Evolutionary conservation across 2,888 invertebrate species (phyloP).

Genomic region (Orthosia gracilis): DNA sequence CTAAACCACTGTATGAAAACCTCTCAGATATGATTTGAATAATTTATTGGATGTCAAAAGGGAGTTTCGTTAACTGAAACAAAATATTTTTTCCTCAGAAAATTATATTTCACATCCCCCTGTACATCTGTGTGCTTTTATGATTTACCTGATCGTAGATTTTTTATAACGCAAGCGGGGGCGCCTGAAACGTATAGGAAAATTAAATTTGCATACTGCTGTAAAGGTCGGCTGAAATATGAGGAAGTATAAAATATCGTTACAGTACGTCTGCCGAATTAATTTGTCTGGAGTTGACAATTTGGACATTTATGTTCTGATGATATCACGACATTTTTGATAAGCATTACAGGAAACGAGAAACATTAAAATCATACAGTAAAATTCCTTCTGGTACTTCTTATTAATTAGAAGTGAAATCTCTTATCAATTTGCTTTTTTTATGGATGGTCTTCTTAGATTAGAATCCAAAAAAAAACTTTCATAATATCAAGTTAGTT

Average conservation of each 20-base stretch:
- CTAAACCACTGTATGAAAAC: slow-evolving; percentile 36
- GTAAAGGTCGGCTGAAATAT: slow-evolving; percentile 57
- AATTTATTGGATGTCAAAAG: slow-evolving; percentile 67
- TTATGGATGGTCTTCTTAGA: too few species aligned
- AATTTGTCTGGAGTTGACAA: slow-evolving; percentile 5
- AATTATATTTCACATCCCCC: slow-evolving; percentile 65
- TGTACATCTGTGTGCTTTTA: slow-evolving; percentile 63
- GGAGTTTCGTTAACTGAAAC: slow-evolving; percentile 47
- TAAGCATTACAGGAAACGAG: too few species aligned
- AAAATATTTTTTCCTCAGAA: slow-evolving; percentile 53
- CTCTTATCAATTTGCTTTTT: too few species aligned
- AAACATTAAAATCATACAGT: too few species aligned
- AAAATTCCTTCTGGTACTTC: too few species aligned
- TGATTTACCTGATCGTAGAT: slow-evolving; percentile 75
- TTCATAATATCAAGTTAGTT: neutral
- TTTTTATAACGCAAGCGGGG: slow-evolving; percentile 71
- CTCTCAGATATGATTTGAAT: slow-evolving; percentile 59
- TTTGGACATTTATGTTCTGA: neutral
- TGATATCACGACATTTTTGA: neutral
- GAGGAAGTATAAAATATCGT: slow-evolving; percentile 19
- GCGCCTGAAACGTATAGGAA: slow-evolving; percentile 67
- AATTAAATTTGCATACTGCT: slow-evolving; percentile 76
- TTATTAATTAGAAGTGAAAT: too few species aligned
- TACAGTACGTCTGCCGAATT: slow-evolving; percentile 23
- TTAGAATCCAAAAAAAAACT: too few species aligned